phyloP scores from a whole-genome alignment of 1,140 invertebrate species.

The Drosophila subpulchrella region DNA sequence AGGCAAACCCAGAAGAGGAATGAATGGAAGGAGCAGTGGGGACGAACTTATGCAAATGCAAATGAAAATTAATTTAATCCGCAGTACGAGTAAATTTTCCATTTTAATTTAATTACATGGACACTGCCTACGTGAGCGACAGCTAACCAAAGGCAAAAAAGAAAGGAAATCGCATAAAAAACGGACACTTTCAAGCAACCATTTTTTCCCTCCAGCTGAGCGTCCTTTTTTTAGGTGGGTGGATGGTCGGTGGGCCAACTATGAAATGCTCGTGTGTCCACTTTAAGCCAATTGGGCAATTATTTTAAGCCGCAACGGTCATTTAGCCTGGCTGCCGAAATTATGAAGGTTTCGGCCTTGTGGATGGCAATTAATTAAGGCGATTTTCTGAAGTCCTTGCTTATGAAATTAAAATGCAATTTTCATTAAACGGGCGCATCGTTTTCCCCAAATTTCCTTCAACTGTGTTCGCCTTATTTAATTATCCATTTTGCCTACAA shows the following conservation, averaged over 20 bases:
- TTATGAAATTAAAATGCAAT: conserved; percentile 83
- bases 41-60: conserved; percentile 80
- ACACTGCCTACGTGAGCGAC: conserved; percentile 83
- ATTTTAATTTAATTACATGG: conserved; percentile 84
- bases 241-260: conserved; percentile 29
- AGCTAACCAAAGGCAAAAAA: conserved; percentile 66
- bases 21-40: not conserved
- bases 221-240: conserved; percentile 9
- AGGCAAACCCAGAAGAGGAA: not conserved
- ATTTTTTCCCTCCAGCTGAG: conserved; percentile 42
- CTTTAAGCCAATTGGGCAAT: conserved; percentile 73
- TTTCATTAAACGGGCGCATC: conserved; percentile 53
- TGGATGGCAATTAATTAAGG: conserved; percentile 35
- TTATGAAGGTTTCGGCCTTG: conserved; percentile 70
- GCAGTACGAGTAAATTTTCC: conserved; percentile 82
- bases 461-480: conserved; percentile 49
- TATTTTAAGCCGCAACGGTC: conserved; percentile 69
- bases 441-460: not conserved
- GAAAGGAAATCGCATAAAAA: conserved; percentile 56
- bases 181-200: conserved; percentile 58
- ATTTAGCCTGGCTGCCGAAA: conserved; percentile 52
- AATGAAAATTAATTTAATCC: conserved; percentile 84
- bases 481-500: conserved; percentile 66
- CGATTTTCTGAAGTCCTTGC: conserved; percentile 17
- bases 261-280: conserved; percentile 53